Percentiles rank a stretch among this genome's conserved stretches.
Conservation (phyloP, 2,113 vertebrate genomes). For the Nyctereutes procyonoides region DNA sequence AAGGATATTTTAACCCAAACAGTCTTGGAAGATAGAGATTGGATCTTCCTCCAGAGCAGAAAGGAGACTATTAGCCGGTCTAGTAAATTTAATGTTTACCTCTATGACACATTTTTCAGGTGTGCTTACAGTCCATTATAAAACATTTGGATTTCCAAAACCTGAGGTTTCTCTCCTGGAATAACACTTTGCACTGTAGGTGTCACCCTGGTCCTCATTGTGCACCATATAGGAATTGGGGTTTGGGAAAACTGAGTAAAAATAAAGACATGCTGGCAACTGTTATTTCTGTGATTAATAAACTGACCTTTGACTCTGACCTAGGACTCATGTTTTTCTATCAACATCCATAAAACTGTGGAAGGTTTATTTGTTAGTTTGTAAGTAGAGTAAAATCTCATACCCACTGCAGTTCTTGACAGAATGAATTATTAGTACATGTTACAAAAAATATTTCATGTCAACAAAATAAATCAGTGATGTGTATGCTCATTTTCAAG, state of each 20-base stretch:
- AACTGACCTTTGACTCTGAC: not conserved
- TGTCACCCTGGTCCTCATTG: not conserved
- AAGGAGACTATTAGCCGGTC: fast-evolving
- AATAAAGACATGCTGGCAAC: not conserved
- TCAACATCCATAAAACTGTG: not conserved
- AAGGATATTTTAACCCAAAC: not conserved
- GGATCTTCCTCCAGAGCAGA: not conserved
- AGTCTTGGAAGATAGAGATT: not conserved
- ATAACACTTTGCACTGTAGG: not conserved
- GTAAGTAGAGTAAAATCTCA: not conserved
- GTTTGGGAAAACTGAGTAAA: not conserved
- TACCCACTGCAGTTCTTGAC: not conserved
- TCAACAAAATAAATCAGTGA: not conserved
- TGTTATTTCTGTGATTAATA: not conserved
- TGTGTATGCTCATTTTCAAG: not conserved
- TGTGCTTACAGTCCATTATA: not conserved
- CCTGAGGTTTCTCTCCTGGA: not conserved
- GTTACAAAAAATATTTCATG: not conserved
- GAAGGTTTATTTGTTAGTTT: not conserved
- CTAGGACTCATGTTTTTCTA: not conserved
- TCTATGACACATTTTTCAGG: not conserved
- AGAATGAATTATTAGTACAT: not conserved
- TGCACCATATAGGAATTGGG: not conserved
- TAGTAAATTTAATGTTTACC: not conserved
- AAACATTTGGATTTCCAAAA: not conserved